Evolutionary conservation across 2,113 vertebrate species (phyloP).

Genomic region (Chaetops frenatus): DNA sequence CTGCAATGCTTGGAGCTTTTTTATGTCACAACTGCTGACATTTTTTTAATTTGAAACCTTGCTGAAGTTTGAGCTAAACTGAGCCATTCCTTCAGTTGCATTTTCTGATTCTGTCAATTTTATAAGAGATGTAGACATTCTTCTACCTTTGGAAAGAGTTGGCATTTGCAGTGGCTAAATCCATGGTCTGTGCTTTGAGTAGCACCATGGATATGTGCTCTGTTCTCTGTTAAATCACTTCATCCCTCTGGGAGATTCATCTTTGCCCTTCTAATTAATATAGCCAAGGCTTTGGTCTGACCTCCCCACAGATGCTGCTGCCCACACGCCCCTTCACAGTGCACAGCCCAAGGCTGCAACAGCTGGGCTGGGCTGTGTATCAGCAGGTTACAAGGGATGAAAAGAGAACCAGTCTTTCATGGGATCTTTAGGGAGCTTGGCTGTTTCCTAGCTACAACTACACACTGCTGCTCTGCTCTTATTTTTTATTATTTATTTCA

Average conservation of each 20-base stretch:
- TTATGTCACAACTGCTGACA: neutral
- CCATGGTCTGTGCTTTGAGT: neutral
- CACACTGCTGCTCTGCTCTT: neutral
- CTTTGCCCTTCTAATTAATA: neutral
- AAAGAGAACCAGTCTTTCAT: neutral
- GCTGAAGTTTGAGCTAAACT: neutral
- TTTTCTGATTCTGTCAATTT: neutral
- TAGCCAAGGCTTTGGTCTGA: neutral
- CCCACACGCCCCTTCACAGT: fast-evolving
- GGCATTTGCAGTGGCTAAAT: neutral
- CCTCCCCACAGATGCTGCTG: neutral
- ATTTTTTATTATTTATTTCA: neutral
- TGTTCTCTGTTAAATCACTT: neutral
- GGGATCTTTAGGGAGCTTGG: neutral
- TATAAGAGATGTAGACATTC: neutral
- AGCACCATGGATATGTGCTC: neutral
- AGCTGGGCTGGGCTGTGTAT: fast-evolving
- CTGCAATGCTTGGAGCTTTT: neutral
- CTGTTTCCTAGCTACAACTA: neutral
- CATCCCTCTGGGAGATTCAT: neutral
- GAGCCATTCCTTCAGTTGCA: neutral
- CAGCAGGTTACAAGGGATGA: fast-evolving
- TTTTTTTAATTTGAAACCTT: neutral
- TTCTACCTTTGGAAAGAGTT: neutral
- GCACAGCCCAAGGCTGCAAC: neutral